phyloP scores from a whole-genome alignment of 2,888 invertebrate genomes.

The Zygothrica quintamaculata region DNA sequence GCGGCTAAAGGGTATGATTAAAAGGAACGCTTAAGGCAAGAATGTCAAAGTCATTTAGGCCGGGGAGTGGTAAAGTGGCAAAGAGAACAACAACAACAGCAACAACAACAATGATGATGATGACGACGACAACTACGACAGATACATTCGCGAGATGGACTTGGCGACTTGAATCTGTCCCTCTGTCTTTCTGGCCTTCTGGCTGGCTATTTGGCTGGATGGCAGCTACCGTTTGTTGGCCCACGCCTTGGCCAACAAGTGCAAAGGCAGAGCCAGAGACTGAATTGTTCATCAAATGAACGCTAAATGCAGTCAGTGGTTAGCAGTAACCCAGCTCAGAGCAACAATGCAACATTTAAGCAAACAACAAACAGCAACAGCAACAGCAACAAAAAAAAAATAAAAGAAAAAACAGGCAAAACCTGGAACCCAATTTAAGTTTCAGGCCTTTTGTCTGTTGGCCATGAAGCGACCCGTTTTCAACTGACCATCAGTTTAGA shows the following conservation, averaged over 20 bases:
- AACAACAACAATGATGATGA: slow-evolving; percentile 9
- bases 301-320: slow-evolving; percentile 66
- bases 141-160: slow-evolving; percentile 49
- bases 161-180: slow-evolving; percentile 19
- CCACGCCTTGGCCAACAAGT: slow-evolving; percentile 69
- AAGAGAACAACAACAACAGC: slow-evolving; percentile 14
- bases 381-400: slow-evolving; percentile 74
- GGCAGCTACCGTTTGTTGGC: slow-evolving; percentile 73
- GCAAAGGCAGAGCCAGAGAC: slow-evolving; percentile 56
- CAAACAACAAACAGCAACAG: slow-evolving; percentile 33
- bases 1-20: slow-evolving; percentile 29
- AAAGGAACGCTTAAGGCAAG: slow-evolving; percentile 49
- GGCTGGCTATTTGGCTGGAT: slow-evolving; percentile 30
- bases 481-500: slow-evolving; percentile 51
- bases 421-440: slow-evolving; percentile 73
- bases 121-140: slow-evolving; percentile 32
- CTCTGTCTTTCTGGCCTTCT: no score
- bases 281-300: slow-evolving; percentile 77
- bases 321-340: slow-evolving; percentile 24
- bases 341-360: slow-evolving; percentile 61
- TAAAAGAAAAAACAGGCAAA: slow-evolving; percentile 40
- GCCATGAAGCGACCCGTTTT: slow-evolving; percentile 29
- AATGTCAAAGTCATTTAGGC: slow-evolving; percentile 82
- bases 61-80: slow-evolving; percentile 48
- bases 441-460: slow-evolving; percentile 61